Conservation (phyloP, 2,113 vertebrate species). For the Lichenostomus cassidix region DNA sequence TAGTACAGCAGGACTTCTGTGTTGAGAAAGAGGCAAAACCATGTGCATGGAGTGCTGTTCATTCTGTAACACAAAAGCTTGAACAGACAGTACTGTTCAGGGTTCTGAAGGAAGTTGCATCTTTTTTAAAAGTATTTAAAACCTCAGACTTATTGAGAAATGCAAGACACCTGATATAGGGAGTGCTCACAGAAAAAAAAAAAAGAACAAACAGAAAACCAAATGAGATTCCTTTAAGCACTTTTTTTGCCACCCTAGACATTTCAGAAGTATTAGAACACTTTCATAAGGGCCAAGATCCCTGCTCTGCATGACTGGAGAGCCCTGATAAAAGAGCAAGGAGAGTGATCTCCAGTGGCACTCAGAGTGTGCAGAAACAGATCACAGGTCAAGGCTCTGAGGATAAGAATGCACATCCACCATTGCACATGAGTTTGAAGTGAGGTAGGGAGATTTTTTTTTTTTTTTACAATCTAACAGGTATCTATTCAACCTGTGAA, state of each 20-base stretch:
- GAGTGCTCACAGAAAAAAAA: neutral
- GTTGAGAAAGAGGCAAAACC: neutral
- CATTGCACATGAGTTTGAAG: neutral
- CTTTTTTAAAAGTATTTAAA: neutral
- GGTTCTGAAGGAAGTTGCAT: neutral
- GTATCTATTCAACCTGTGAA: neutral
- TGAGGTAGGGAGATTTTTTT: neutral
- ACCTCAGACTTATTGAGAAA: neutral
- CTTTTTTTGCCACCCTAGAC: neutral
- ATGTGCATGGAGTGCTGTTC: neutral
- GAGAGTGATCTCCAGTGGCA: neutral
- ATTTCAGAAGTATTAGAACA: neutral
- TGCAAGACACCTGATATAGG: neutral
- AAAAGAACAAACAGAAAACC: neutral
- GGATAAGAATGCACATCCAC: neutral
- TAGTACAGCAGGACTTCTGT: neutral
- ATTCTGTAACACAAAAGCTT: neutral
- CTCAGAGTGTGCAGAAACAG: neutral
- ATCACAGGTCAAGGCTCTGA: neutral
- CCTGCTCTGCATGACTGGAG: neutral
- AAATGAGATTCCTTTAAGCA: neutral
- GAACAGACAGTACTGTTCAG: neutral
- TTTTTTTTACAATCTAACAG: neutral
- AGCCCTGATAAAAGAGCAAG: neutral
- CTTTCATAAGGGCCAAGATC: neutral